Evolutionary conservation across 2,113 vertebrate species (phyloP).

Genomic region (Cavia aperea): DNA sequence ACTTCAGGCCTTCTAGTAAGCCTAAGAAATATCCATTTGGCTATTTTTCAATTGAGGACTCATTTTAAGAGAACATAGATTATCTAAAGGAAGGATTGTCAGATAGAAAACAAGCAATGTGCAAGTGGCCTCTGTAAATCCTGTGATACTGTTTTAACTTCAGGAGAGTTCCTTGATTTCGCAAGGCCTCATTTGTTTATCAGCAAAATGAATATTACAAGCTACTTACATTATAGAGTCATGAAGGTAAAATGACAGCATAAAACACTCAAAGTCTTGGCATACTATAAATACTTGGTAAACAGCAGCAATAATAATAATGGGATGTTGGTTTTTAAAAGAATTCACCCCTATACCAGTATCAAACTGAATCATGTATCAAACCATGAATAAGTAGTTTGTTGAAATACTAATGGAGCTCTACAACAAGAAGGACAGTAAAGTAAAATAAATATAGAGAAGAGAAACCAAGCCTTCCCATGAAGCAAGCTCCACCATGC

Average conservation of each 20-base stretch:
- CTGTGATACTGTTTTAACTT: neutral
- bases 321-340: constrained; percentile 5
- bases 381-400: neutral
- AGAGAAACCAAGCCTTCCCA: too few species aligned
- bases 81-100: neutral
- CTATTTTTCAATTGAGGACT: neutral
- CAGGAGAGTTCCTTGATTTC: neutral
- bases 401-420: neutral
- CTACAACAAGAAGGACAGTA: neutral
- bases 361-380: neutral
- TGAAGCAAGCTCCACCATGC: too few species aligned
- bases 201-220: neutral
- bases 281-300: neutral
- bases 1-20: neutral
- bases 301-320: neutral
- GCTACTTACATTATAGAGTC: neutral
- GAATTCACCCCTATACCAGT: neutral
- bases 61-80: neutral
- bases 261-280: neutral
- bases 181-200: neutral
- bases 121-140: too few species aligned
- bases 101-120: neutral
- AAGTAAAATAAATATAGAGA: neutral
- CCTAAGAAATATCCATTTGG: neutral
- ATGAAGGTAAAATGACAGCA: neutral